These are phyloP conservation scores for Himalopsyche kuldschensis DNA, from an alignment of 2,888 invertebrate genomes.

Conservation along the genomic window DNA sequence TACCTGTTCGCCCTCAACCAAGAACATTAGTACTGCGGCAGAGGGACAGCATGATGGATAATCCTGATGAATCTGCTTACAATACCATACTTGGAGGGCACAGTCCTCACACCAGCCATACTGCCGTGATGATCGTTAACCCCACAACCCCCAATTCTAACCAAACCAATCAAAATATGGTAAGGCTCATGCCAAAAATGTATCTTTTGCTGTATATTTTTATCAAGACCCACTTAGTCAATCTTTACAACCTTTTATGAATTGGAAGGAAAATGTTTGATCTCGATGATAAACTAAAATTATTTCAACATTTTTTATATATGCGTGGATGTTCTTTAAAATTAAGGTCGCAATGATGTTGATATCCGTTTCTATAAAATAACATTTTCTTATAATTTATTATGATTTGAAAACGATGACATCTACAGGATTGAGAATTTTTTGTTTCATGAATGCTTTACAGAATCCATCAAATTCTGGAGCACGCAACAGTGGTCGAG, in stretches of 20 bases:
- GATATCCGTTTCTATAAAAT: too few relatives aligned
- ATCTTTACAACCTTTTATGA: too few relatives aligned
- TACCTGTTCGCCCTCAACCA: constrained; percentile 58
- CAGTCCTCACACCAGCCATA: constrained; percentile 56
- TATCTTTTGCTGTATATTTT: background rate
- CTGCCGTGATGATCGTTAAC: constrained; percentile 60
- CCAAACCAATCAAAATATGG: constrained; percentile 30
- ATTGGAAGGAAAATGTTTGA: too few relatives aligned
- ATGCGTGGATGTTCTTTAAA: too few relatives aligned
- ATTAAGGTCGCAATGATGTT: too few relatives aligned
- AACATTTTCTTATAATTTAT: too few relatives aligned
- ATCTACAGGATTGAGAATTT: too few relatives aligned
- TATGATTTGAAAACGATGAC: too few relatives aligned
- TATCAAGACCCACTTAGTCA: too few relatives aligned
- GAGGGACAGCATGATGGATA: constrained; percentile 33
- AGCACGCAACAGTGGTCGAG: constrained; percentile 10
- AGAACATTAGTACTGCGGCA: constrained; percentile 46
- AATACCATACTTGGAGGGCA: constrained; percentile 45
- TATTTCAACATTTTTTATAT: too few relatives aligned
- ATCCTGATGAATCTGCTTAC: constrained; percentile 24
- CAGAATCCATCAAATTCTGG: constrained; percentile 10
- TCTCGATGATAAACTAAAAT: too few relatives aligned
- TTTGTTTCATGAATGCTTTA: background rate
- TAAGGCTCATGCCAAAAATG: background rate
- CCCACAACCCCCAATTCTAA: constrained; percentile 57